A percentile compares a stretch with the other conserved stretches of the same genome.
These are phyloP conservation scores for Cyrtodaria siliqua DNA, from an alignment of 2,888 invertebrate species.

Conservation along the genomic window DNA sequence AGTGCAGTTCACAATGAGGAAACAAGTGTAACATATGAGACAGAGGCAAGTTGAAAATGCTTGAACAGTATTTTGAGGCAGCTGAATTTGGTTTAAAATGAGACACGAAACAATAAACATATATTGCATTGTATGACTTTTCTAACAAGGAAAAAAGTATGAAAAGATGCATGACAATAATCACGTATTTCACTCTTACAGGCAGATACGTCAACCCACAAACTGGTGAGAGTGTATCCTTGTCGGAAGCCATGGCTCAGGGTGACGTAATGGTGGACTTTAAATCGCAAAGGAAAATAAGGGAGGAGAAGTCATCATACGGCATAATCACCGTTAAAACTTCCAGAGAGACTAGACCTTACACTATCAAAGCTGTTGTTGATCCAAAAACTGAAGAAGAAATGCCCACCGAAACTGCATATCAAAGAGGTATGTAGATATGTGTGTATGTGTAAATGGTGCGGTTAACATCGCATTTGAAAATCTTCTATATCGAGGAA, in stretches of 20 bases:
- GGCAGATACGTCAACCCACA: conserved; percentile 73
- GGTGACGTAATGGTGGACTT: conserved; percentile 81
- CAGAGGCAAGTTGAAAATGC: too few relatives aligned
- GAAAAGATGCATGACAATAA: too few relatives aligned
- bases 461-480: too few relatives aligned
- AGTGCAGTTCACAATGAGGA: too few relatives aligned
- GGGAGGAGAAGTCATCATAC: conserved; percentile 83
- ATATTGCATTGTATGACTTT: too few relatives aligned
- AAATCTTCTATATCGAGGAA: too few relatives aligned
- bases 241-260: conserved; percentile 82
- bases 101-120: too few relatives aligned
- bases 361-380: conserved; percentile 74
- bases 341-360: conserved; percentile 78
- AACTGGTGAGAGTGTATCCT: conserved; percentile 73
- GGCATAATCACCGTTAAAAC: conserved; percentile 85
- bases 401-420: conserved; percentile 71
- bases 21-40: too few relatives aligned
- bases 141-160: too few relatives aligned
- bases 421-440: conserved; percentile 69
- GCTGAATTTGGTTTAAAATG: too few relatives aligned
- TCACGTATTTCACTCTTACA: conserved; percentile 29
- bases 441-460: too few relatives aligned
- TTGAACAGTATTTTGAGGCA: too few relatives aligned
- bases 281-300: conserved; percentile 75
- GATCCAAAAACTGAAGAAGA: conserved; percentile 73